phyloP scores from a whole-genome alignment of 2,888 invertebrate species.

The Drosophila mulleri region DNA sequence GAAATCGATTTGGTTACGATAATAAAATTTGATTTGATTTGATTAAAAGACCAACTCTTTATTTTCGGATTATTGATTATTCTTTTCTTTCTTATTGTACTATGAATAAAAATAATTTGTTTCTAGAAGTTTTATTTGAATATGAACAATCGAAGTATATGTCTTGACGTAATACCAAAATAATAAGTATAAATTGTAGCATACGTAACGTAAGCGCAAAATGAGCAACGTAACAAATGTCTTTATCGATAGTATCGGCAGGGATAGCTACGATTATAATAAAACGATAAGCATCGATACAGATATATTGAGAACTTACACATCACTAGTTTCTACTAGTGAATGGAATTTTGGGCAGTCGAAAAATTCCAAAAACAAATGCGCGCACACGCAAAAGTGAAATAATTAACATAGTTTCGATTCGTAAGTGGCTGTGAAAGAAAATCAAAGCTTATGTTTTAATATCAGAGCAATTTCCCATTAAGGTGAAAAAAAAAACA shows the following conservation, averaged over 20 bases:
- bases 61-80: neutral
- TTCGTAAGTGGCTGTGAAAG: conserved; percentile 58
- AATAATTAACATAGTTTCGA: conserved; percentile 49
- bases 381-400: conserved; percentile 52
- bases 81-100: neutral
- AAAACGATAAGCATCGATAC: conserved; percentile 26
- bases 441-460: conserved; percentile 37
- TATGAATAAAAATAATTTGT: neutral
- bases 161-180: too few species aligned
- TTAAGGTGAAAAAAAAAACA: conserved; percentile 34
- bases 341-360: conserved; percentile 67
- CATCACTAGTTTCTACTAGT: conserved; percentile 60
- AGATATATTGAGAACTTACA: conserved; percentile 18
- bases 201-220: conserved; percentile 20
- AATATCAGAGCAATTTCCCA: conserved; percentile 20
- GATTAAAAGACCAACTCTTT: too few species aligned
- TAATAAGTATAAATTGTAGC: neutral
- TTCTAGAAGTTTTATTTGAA: neutral
- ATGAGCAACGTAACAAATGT: neutral
- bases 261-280: conserved; percentile 11
- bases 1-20: neutral
- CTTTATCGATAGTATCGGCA: conserved; percentile 36
- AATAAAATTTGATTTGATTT: neutral
- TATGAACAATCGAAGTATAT: too few species aligned
- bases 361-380: conserved; percentile 73